Conservation (phyloP, 2,113 vertebrate species). For the Raja brachyura region DNA sequence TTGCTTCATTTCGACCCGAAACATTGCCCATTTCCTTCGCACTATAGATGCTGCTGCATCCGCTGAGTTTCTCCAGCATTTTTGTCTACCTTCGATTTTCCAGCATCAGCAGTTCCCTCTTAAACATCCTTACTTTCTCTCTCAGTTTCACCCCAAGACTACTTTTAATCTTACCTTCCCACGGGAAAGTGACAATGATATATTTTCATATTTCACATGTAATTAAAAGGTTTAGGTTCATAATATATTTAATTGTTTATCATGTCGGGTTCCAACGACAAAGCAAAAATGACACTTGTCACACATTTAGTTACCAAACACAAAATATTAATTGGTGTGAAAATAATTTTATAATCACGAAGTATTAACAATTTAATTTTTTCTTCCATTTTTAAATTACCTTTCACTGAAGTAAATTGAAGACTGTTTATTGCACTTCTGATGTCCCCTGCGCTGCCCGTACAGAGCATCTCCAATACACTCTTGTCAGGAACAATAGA, state of each 20-base stretch:
- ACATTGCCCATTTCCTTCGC: no score
- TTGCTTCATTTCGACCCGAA: no score
- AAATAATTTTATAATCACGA: background rate
- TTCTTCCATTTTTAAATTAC: conserved; percentile 50
- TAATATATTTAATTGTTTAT: background rate
- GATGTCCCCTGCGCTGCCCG: conserved; percentile 84
- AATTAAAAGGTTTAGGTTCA: background rate
- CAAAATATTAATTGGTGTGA: background rate
- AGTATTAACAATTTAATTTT: background rate
- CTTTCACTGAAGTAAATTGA: conserved; percentile 77
- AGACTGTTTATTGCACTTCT: conserved; percentile 91
- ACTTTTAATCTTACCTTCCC: background rate
- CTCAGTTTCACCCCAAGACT: background rate
- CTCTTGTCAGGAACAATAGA: conserved; percentile 56
- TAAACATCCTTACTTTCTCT: background rate
- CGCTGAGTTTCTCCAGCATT: no score
- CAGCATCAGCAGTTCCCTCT: no score
- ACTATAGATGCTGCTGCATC: no score
- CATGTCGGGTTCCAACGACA: background rate
- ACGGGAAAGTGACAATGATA: background rate
- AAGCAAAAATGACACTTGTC: background rate
- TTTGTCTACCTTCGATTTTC: no score
- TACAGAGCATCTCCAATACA: conserved; percentile 71
- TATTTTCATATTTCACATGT: background rate
- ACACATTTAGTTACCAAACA: background rate